phyloP scores from a whole-genome alignment of 1,140 invertebrate genomes.

The Neomicropteryx cornuta region DNA sequence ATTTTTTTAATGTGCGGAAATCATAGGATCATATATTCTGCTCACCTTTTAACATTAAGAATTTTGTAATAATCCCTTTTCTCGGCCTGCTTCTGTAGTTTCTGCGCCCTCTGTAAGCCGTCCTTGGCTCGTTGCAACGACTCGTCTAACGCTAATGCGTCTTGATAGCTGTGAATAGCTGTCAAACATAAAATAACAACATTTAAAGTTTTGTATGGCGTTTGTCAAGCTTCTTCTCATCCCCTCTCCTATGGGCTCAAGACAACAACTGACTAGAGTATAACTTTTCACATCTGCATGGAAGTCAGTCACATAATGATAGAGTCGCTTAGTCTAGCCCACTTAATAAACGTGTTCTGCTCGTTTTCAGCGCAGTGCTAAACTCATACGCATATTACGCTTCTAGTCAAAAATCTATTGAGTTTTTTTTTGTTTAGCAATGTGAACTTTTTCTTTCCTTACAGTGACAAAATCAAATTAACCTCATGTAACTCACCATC shows the following conservation, averaged over 20 bases:
- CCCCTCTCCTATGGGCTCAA: not conserved
- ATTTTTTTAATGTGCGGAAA: too few species aligned
- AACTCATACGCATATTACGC: too few species aligned
- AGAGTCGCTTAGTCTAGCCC: too few species aligned
- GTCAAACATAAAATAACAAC: slow-evolving; percentile 20
- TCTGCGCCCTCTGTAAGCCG: slow-evolving; percentile 80
- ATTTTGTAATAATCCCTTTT: slow-evolving; percentile 99
- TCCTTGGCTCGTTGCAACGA: slow-evolving; percentile 76
- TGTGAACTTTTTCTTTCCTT: too few species aligned
- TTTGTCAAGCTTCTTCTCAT: not conserved
- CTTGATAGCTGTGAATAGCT: slow-evolving; percentile 82
- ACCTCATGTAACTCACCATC: slow-evolving; percentile 57
- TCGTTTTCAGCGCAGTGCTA: too few species aligned
- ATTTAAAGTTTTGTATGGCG: not conserved
- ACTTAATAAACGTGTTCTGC: too few species aligned
- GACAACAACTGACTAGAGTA: not conserved
- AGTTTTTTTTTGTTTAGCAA: too few species aligned
- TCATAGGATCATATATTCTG: not conserved
- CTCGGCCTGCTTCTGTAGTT: slow-evolving; percentile 87
- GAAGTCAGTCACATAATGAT: too few species aligned
- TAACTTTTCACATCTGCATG: too few species aligned
- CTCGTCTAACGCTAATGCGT: slow-evolving; percentile 78
- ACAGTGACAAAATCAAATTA: slow-evolving; percentile 1
- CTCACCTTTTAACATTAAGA: slow-evolving; percentile 50
- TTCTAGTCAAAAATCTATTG: too few species aligned